phyloP scores from a whole-genome alignment of 2,113 vertebrate genomes.

The Heterochromis multidens region DNA sequence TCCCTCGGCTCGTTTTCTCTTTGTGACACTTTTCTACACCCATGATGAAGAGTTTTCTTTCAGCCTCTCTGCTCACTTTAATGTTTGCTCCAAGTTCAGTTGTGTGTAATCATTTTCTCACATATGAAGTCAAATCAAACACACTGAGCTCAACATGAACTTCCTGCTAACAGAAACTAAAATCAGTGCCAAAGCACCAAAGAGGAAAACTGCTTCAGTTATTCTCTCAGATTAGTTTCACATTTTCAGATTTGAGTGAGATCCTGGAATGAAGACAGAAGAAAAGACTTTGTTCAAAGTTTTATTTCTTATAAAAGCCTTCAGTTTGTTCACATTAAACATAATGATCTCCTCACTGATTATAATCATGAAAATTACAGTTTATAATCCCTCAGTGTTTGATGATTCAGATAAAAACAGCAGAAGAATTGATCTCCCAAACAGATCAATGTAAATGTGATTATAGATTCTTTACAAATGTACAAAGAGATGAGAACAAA shows the following conservation, averaged over 20 bases:
- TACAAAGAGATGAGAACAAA: neutral
- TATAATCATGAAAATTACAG: neutral
- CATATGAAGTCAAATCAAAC: neutral
- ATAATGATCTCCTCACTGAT: neutral
- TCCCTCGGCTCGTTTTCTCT: neutral
- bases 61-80: neutral
- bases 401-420: neutral
- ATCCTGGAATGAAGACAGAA: neutral
- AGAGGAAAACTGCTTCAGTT: neutral
- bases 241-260: neutral
- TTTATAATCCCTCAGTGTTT: neutral
- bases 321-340: neutral
- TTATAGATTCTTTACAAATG: neutral
- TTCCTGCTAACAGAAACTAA: neutral
- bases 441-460: neutral
- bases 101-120: neutral
- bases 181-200: accelerated
- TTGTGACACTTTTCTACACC: too few relatives aligned
- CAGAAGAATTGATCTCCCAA: neutral
- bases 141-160: neutral
- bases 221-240: neutral
- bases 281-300: neutral
- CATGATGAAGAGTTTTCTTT: too few relatives aligned
- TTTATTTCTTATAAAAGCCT: neutral
- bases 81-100: neutral